These are phyloP conservation scores for Bos indicus DNA, from an alignment of 2,113 vertebrate species.

Conservation along the genomic window DNA sequence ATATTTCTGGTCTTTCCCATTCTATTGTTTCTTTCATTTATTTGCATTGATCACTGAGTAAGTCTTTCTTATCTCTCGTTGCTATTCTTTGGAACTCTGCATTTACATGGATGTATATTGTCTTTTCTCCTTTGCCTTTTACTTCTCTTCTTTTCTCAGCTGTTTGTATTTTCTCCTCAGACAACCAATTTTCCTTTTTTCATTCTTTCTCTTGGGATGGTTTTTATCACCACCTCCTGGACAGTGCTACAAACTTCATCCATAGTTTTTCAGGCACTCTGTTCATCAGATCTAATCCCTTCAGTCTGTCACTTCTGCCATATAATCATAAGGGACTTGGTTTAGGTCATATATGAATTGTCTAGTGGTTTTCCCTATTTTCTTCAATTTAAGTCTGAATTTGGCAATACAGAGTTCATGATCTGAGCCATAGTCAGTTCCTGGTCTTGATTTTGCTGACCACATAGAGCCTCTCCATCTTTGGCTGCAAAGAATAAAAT, in stretches of 20 bases:
- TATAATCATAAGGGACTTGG: not conserved
- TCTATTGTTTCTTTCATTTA: not conserved
- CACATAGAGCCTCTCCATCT: not conserved
- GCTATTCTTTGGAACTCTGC: not conserved
- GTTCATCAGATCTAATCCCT: not conserved
- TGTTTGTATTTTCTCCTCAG: not conserved
- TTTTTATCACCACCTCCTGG: not conserved
- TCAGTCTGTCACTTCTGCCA: not conserved
- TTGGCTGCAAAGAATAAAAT: not conserved
- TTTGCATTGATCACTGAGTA: not conserved
- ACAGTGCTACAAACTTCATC: not conserved
- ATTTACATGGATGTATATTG: not conserved
- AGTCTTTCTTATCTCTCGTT: not conserved
- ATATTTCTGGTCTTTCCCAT: not conserved
- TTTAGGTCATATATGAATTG: not conserved
- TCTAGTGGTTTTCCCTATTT: not conserved
- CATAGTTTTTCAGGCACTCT: not conserved
- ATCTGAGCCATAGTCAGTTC: not conserved
- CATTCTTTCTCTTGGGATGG: not conserved
- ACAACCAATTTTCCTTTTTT: not conserved
- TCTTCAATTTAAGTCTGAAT: not conserved
- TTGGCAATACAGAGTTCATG: not conserved
- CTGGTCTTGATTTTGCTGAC: not conserved
- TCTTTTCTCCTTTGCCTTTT: not conserved
- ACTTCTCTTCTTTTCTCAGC: not conserved